Evolutionary conservation across 2,888 invertebrate genomes (phyloP).

Genomic region (Mythimna albipuncta): DNA sequence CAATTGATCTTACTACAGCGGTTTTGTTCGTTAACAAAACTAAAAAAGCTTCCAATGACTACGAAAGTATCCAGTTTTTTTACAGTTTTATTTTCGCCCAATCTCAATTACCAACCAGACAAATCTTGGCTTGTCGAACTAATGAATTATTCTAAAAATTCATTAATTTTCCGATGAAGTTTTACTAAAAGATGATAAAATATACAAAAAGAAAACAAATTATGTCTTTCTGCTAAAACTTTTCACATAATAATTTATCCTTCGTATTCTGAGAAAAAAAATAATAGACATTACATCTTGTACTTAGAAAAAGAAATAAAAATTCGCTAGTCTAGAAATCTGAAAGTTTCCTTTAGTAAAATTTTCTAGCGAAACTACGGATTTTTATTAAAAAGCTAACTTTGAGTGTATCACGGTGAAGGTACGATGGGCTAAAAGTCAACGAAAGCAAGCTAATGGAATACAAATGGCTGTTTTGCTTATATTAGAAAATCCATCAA

Average conservation of each 20-base stretch:
- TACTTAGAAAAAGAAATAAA: slow-evolving; percentile 37
- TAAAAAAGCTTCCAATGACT: background rate
- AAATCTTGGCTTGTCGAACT: slow-evolving; percentile 1
- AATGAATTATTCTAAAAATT: slow-evolving; percentile 23
- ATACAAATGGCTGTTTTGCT: slow-evolving; percentile 84
- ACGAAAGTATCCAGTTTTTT: background rate
- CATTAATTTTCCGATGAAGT: slow-evolving; percentile 36
- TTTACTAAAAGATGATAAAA: slow-evolving; percentile 19
- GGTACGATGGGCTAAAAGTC: slow-evolving; percentile 66
- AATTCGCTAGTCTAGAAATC: slow-evolving; percentile 4
- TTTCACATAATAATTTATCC: slow-evolving; percentile 33
- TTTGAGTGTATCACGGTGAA: slow-evolving; percentile 50
- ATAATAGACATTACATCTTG: slow-evolving; percentile 11
- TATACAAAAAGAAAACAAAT: slow-evolving; percentile 31
- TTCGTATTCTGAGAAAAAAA: slow-evolving; percentile 19
- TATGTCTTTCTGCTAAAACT: slow-evolving; percentile 23
- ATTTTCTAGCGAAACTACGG: slow-evolving; percentile 14
- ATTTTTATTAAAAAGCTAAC: slow-evolving; percentile 37
- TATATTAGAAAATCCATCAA: slow-evolving; percentile 83
- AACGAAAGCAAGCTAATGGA: slow-evolving; percentile 78
- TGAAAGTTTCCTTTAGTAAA: slow-evolving; percentile 17
- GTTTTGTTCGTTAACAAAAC: background rate
- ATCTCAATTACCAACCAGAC: background rate
- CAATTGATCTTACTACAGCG: background rate
- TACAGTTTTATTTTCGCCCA: background rate